These are phyloP conservation scores for Zosterops pallidus DNA, from an alignment of 2,113 vertebrate species.

Conservation along the genomic window DNA sequence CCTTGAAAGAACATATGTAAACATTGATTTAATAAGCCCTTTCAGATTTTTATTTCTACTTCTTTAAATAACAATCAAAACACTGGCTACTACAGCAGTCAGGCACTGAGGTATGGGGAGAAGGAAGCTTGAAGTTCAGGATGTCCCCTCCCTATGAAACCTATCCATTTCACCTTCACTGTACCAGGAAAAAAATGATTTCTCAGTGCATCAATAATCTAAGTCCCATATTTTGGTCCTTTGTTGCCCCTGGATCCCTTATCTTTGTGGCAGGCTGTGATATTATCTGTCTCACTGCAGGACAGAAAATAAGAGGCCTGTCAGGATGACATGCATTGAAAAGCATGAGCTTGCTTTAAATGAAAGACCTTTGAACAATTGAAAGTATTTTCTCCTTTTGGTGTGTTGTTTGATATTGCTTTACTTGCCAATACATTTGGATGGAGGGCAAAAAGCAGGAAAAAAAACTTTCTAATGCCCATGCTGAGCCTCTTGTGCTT, in stretches of 20 bases:
- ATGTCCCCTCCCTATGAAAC: not conserved
- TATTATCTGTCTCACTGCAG: slow-evolving; percentile 55
- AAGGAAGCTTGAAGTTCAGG: not conserved
- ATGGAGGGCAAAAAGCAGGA: not conserved
- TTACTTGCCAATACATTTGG: not conserved
- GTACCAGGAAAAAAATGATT: not conserved
- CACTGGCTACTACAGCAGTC: not conserved
- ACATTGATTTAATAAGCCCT: not conserved
- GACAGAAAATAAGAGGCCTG: slow-evolving; percentile 49
- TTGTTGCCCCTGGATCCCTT: slow-evolving; percentile 37
- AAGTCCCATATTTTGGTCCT: not conserved
- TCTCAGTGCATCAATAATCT: slow-evolving; percentile 45
- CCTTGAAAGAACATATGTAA: not conserved
- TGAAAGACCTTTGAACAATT: not conserved
- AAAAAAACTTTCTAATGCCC: not conserved
- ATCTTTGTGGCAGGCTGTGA: slow-evolving; percentile 45
- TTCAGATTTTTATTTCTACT: not conserved
- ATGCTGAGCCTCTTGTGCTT: not conserved
- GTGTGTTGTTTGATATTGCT: not conserved
- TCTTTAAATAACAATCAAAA: not conserved
- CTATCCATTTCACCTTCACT: not conserved
- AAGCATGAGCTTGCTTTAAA: slow-evolving; percentile 35
- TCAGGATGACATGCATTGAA: slow-evolving; percentile 36
- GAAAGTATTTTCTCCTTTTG: slow-evolving; percentile 5
- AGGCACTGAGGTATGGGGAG: not conserved